These are phyloP conservation scores for Trichogramma pretiosum DNA, from an alignment of 1,140 invertebrate species.

Conservation along the genomic window DNA sequence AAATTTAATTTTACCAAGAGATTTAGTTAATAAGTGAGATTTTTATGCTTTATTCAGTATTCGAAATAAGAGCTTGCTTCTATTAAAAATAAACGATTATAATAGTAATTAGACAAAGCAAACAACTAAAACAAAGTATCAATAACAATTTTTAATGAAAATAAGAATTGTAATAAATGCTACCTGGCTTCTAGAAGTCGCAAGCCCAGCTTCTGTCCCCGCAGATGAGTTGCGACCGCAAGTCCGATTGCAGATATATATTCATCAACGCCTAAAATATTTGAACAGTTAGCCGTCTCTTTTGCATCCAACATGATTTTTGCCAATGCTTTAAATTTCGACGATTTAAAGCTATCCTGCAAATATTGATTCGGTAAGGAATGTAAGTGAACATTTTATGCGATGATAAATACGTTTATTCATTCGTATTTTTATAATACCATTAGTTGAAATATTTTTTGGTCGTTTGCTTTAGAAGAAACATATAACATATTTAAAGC, in stretches of 20 bases:
- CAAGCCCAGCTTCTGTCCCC: constrained; percentile 31
- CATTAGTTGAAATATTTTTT: constrained; percentile 2
- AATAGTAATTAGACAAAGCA: too few species aligned
- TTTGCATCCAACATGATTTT: background rate
- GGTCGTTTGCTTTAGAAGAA: constrained; percentile 16
- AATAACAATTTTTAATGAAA: background rate
- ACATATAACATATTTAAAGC: constrained; percentile 27
- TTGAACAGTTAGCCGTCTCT: constrained; percentile 18
- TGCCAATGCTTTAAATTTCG: background rate
- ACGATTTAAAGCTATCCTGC: constrained; percentile 6
- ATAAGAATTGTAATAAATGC: background rate
- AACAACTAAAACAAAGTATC: background rate
- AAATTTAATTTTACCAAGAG: too few species aligned
- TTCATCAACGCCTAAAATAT: constrained; percentile 27
- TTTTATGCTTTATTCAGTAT: too few species aligned
- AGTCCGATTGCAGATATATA: constrained; percentile 31
- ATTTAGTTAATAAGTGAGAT: too few species aligned
- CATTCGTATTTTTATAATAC: background rate
- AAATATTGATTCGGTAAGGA: too few species aligned
- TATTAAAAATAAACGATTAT: too few species aligned
- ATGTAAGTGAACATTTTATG: too few species aligned
- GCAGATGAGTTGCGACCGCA: constrained; percentile 28
- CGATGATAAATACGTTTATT: too few species aligned
- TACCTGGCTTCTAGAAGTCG: constrained; percentile 29
- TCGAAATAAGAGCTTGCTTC: too few species aligned